Conservation (phyloP, 2,888 invertebrate genomes). For the Athrips mouffetella region DNA sequence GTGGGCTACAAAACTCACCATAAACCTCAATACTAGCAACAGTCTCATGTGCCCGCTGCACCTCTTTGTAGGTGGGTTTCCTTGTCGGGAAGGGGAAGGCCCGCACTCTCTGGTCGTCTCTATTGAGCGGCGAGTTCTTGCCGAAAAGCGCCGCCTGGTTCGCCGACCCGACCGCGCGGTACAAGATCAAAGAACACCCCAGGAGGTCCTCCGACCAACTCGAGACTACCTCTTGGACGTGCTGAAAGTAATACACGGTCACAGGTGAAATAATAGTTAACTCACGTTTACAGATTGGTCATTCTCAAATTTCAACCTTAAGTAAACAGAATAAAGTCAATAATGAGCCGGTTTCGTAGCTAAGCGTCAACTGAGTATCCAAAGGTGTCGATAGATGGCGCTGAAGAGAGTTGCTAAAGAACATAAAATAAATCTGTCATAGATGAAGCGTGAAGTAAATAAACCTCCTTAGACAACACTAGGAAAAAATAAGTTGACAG, state of each 20-base stretch:
- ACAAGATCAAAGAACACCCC: constrained; percentile 84
- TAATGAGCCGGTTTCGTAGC: too few species aligned
- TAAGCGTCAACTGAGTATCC: too few species aligned
- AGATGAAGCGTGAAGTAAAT: too few species aligned
- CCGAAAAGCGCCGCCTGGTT: constrained; percentile 88
- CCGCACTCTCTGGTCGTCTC: constrained; percentile 80
- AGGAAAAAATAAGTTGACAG: too few species aligned
- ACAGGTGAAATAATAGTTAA: too few species aligned
- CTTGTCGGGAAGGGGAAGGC: constrained; percentile 89
- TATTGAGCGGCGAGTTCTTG: constrained; percentile 82
- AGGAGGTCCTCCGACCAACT: constrained; percentile 83
- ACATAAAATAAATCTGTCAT: neutral
- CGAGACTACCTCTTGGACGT: constrained; percentile 84
- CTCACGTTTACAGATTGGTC: too few species aligned
- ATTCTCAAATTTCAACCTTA: too few species aligned
- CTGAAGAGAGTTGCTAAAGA: too few species aligned
- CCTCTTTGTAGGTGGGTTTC: constrained; percentile 88
- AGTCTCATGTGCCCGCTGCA: constrained; percentile 84
- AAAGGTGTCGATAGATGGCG: too few species aligned
- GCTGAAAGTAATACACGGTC: constrained; percentile 78
- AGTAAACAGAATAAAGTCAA: too few species aligned
- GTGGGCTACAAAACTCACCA: constrained; percentile 66
- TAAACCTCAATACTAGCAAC: constrained; percentile 82
- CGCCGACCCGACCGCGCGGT: constrained; percentile 85
- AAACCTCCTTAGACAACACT: too few species aligned